A percentile compares a stretch with the other conserved stretches of the same genome.
These are phyloP conservation scores for Spodoptera littoralis DNA, from an alignment of 2,888 invertebrate genomes.

Conservation along the genomic window DNA sequence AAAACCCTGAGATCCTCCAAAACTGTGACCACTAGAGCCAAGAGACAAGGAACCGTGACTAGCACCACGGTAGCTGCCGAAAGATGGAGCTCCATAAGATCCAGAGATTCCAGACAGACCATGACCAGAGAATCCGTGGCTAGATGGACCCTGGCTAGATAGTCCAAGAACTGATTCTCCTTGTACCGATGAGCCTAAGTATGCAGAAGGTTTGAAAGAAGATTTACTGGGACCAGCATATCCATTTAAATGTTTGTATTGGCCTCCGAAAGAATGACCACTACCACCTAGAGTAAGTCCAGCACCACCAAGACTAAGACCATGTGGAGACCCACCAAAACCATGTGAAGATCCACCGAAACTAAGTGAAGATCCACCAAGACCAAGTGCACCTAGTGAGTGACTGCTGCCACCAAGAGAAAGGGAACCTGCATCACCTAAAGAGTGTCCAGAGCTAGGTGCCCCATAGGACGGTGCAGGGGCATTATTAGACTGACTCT, in stretches of 20 bases:
- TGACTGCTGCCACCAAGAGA: slow-evolving; percentile 60
- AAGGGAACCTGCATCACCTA: slow-evolving; percentile 50
- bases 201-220: slow-evolving; percentile 84
- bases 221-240: slow-evolving; percentile 74
- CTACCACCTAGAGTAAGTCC: slow-evolving; percentile 49
- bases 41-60: slow-evolving; percentile 60
- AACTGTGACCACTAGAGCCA: slow-evolving; percentile 57
- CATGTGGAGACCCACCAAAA: slow-evolving; percentile 47
- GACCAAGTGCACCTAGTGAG: slow-evolving; percentile 59
- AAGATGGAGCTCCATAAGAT: slow-evolving; percentile 72
- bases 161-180: slow-evolving; percentile 73
- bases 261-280: slow-evolving; percentile 66
- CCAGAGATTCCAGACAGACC: slow-evolving; percentile 71
- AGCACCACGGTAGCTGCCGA: slow-evolving; percentile 63
- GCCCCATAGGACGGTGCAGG: slow-evolving; percentile 66
- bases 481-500: slow-evolving; percentile 62
- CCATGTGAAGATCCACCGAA: slow-evolving; percentile 58
- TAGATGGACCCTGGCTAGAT: slow-evolving; percentile 69
- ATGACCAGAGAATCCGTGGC: slow-evolving; percentile 63
- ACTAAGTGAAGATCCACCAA: slow-evolving; percentile 53
- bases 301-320: slow-evolving; percentile 49
- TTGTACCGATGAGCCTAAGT: slow-evolving; percentile 78
- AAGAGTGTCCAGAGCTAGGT: slow-evolving; percentile 66
- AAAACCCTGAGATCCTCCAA: slow-evolving; percentile 71
- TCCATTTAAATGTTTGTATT: slow-evolving; percentile 69